Base-by-base conservation (phyloP, 2,888 invertebrate species). In the Rotaria sp. region DNA sequence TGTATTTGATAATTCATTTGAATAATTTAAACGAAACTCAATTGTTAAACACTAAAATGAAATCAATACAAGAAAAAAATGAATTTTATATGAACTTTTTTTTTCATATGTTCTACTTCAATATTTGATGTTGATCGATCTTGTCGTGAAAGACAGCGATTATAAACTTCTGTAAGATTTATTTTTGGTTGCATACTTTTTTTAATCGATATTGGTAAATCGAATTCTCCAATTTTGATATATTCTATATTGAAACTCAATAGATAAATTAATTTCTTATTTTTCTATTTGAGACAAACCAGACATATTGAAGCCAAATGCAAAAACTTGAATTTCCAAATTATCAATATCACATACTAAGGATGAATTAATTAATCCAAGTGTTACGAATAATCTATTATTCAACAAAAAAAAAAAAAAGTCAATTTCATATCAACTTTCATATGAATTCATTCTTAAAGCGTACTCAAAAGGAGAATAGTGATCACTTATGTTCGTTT, bases 331-430 rank as follows among this genome's bases (percentile, higher is more conserved):
- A n/a, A 80, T 45, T n/a, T 80, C 80, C n/a, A 80, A 45, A 26
- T 1, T 11, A 45, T 45, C 45, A n/a, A 80, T n/a, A 7, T 80
- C 45, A 80, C 80, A 45, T 80, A 11, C 1, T 7, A n/a, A 10
- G 2, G 80, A 80, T n/a, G n/a, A n/a, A 45, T 80, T 45, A 2
- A 45, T 80, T 45, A 67, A 35, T 15, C 35, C 35, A 38, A 67
- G 35, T 67, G 41, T 80, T 45, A 80, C 45, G n/a, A 80, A 45
- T 45, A 80, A 45, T 45, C 80, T 80, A 80, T n/a, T 52, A 52
- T 15, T 48, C 15, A 48, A 48, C 2, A 10, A 5, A 11, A 52
- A 52, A 24, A 5, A 52, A 24, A 52, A 24, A 21, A 15, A 48
- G 10, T 48, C 3, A 48, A 11, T 15, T 48, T 15, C 3, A 48